Evolutionary conservation across 2,113 vertebrate genomes (phyloP), one percentile per base, ranked within the genome.

Genomic region (Poeciliopsis occidentalis): DNA sequence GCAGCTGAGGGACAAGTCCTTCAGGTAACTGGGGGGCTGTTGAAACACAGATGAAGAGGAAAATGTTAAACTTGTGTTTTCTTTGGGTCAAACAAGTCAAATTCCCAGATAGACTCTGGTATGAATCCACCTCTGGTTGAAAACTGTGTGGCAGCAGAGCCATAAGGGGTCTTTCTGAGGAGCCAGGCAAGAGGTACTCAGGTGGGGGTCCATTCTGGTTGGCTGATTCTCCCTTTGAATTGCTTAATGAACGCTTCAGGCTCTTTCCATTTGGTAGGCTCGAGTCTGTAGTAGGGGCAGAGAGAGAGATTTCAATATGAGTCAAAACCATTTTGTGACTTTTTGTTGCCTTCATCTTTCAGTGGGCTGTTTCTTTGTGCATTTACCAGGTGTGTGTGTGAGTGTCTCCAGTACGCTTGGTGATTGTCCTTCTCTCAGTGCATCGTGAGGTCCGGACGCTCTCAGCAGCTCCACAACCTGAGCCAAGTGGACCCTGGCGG

Each of bases 141-240:
- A 86, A 93, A 76, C 74, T 90, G 63, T 95, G 94, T 37, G 91
- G 94, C 10, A 96, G 84, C 64, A 92, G 72, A 12, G 92, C 89
- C 88, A 95, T 89, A 34, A 95, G 87, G 0, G 94, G 95, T 51
- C 92, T 92, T 15, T 96, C 95, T 27, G 79, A 83, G 57, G 92
- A 94, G 27, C 95, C 95, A 29, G 95, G 95, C 3, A 94, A 92
- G 41, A 96, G 94, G 82, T 94, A 94, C 24, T 94, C 94, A n/a
- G 95, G 95, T 12, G 89, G 93, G 27, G 66, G 69, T 39, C 87
- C 92, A 51, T 94, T 92, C 80, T 93, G 91, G 51, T 69, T 85
- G 10, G 76, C 67, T 24, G 92, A 80, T 65, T 94, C 93, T 79
- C 91, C 73, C 84, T 93, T 93, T 75, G 91, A 84, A 72, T 95